Evolutionary conservation across 1,140 invertebrate species (phyloP), one percentile per base, ranked within the genome.

Genomic region (Linepithema humile): DNA sequence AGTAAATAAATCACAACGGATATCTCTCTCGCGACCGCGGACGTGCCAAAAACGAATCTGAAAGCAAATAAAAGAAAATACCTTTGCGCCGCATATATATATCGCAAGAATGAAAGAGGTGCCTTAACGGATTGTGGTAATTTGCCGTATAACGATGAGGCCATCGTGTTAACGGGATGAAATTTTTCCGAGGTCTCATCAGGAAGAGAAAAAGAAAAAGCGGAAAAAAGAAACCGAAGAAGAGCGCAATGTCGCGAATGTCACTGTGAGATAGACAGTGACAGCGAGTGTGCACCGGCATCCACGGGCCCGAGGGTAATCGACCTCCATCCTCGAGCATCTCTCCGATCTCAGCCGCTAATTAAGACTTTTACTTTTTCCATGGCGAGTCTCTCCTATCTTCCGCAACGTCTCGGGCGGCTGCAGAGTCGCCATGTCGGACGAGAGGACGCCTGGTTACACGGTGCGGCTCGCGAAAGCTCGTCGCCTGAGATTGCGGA

Each of bases 341-440:
- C 75, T 88, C 88, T 88, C 48, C 40, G 87, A 89, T 88, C 84
- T 88, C 88, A 84, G 87, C 84, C 80, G 53, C 88, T 89, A 89
- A 89, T 89, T 89, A 89, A 89, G 88, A 89, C 85, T 89, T 89
- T 89, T 89, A 88, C 85, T 86, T 89, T 89, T 86, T 89, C 67
- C 73, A 29, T 40, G 84, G 59, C 35, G 67, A 87, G 70, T 89
- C 88, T 89, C 73, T 86, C 62, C 69, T 84, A 88, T 86, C 84
- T 88, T 38, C 50, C 40, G 70, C 43, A 88, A 60, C 70, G 59
- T 85, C 86, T 75, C 43, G 48, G 26, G 9, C 48, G 23, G 59
- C 4, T 43, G 43, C 83, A 15, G 32, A 45, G 57, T 4, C 50
- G 53, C 50, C 60, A 35, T 53, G 64, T 45, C 70, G 67, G 43